Conservation (phyloP, 2,113 vertebrate species). For the Gymnorhina tibicen region DNA sequence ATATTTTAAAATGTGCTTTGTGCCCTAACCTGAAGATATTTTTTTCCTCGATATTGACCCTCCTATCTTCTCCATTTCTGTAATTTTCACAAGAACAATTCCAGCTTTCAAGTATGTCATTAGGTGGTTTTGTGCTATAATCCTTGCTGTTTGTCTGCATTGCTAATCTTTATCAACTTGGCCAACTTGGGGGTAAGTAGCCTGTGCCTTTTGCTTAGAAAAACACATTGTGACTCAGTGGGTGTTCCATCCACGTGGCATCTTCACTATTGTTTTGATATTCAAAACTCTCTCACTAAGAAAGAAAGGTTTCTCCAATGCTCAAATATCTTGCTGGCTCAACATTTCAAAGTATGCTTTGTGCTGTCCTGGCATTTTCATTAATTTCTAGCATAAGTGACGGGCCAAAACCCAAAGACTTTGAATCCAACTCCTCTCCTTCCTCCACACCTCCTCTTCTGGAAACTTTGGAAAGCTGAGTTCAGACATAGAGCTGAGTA, state of each 20-base stretch:
- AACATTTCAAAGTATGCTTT: not conserved
- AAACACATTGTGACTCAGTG: not conserved
- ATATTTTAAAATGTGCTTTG: slow-evolving; percentile 32
- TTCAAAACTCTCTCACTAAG: not conserved
- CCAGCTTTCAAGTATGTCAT: not conserved
- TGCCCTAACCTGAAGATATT: not conserved
- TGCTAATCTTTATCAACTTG: not conserved
- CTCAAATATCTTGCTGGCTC: not conserved
- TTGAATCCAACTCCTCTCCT: not conserved
- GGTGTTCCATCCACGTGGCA: not conserved
- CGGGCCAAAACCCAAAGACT: not conserved
- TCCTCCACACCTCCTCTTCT: not conserved
- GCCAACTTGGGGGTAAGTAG: accelerated
- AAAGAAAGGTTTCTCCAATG: not conserved
- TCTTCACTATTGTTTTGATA: not conserved
- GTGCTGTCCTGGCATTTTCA: slow-evolving; percentile 1
- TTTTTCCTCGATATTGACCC: not conserved
- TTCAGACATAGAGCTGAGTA: not conserved
- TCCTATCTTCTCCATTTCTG: not conserved
- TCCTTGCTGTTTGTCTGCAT: not conserved
- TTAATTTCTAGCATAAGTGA: slow-evolving; percentile 12
- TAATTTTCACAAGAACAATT: not conserved
- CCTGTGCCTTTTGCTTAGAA: not conserved
- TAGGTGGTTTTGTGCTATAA: not conserved
- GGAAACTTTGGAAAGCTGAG: slow-evolving; percentile 22